These are phyloP conservation scores for Ctenosaura bakeri DNA, from an alignment of 2,797 vertebrate genomes.

Conservation along the genomic window DNA sequence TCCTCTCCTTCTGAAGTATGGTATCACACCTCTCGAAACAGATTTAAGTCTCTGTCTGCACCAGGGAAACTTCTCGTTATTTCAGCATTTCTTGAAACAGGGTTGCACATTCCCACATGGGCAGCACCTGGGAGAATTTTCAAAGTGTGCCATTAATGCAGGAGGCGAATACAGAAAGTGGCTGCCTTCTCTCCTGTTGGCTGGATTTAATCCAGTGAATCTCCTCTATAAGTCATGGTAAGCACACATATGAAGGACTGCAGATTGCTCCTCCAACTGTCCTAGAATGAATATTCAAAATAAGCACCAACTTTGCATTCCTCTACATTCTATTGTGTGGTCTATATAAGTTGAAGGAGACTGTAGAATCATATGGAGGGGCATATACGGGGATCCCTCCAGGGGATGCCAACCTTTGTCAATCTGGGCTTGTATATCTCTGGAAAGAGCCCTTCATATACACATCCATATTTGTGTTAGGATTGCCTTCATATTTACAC, in stretches of 20 bases:
- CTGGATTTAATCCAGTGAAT: constrained; percentile 80
- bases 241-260: constrained; percentile 45
- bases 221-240: constrained; percentile 78
- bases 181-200: constrained; percentile 82
- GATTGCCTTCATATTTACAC: not conserved
- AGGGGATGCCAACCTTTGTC: not conserved
- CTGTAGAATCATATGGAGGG: no score
- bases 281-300: no score
- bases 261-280: no score
- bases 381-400: not conserved
- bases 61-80: constrained; percentile 76
- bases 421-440: no score
- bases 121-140: constrained; percentile 72
- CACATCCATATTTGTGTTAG: not conserved
- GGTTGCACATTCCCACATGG: constrained; percentile 72
- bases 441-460: not conserved
- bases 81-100: constrained; percentile 79
- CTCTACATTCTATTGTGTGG: not conserved
- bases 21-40: constrained; percentile 77
- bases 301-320: no score
- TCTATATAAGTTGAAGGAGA: not conserved
- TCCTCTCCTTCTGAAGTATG: constrained; percentile 79
- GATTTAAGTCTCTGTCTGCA: constrained; percentile 80
- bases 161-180: constrained; percentile 77
- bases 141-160: constrained; percentile 57